Evolutionary conservation across 2,888 invertebrate genomes (phyloP), one percentile per base, ranked within the genome.

Genomic region (Eristalinus sepulchralis): DNA sequence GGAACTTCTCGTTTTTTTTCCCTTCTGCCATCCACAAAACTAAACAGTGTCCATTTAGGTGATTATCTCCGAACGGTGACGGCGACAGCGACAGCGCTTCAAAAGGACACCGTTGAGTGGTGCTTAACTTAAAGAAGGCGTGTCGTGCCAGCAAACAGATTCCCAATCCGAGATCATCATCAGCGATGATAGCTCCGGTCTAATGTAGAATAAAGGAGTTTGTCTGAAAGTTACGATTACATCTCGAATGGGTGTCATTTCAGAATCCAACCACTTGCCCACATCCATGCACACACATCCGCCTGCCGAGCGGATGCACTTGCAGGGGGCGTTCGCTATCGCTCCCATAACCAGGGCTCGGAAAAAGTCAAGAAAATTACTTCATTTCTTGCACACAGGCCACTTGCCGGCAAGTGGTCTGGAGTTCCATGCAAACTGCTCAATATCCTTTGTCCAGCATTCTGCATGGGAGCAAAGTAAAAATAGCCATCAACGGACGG

Each of bases 311-410:
- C 47, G 47, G 17, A 64, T 36, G 36, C 17, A 64, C 17, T 11
- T n/a, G 11, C 34, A 34, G 22, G 3, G 1, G n/a, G 17, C n/a
- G 47, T 6, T 17, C 27, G 27, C 27, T 27, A 27, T 27, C 27
- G n/a, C 47, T 17, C 0, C 17, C 47, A 17, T 8, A 17, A 17
- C 47, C 47, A 17, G n/a, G 17, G 47, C 17, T 17, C 47, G 33
- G 20, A 20, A 59, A 36, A 36, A 70, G 36, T 34, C 11, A 59
- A 31, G 60, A 31, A 60, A 62, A 71, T 47, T 63, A 55, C 73
- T 63, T 63, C 33, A 33, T 64, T 73, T 73, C 55, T 5, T 33
- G 22, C 36, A 64, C 53, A 73, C 31, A 73, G n/a, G 53, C n/a
- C 53, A 34, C 63, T 55, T 63, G 20, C 34, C 20, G 33, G 24